A percentile compares a stretch with the other conserved stretches of the same genome.
Conservation (phyloP, 2,113 vertebrate species). For the Promerops cafer region DNA sequence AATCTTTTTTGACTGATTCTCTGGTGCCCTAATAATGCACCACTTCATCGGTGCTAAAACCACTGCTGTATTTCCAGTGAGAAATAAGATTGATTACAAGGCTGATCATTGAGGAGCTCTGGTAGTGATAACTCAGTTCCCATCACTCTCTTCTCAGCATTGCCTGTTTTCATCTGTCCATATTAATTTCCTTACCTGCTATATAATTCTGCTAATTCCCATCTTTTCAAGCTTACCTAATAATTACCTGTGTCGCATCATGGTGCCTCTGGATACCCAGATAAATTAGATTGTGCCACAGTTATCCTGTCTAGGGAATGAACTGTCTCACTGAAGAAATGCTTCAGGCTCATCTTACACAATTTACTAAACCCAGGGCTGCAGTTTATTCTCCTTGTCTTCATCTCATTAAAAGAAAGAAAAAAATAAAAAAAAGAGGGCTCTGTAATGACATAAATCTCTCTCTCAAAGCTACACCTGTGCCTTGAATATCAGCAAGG, state of each 20-base stretch:
- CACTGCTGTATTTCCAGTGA: background rate
- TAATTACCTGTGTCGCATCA: background rate
- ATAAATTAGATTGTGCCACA: background rate
- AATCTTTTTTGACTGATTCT: background rate
- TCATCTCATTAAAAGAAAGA: background rate
- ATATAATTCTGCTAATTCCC: constrained; percentile 28
- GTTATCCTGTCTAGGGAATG: background rate
- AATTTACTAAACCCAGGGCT: background rate
- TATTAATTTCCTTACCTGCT: background rate
- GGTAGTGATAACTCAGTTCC: background rate
- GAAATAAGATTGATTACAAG: constrained; percentile 1
- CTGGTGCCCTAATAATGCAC: background rate
- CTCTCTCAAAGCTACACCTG: background rate
- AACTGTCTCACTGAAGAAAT: constrained; percentile 8
- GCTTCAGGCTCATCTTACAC: background rate
- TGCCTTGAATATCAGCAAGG: background rate
- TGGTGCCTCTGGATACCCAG: background rate
- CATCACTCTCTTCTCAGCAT: background rate
- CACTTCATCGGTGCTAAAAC: background rate
- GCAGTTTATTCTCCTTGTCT: constrained; percentile 11
- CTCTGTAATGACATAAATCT: background rate
- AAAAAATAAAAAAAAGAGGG: background rate
- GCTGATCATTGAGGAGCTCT: background rate
- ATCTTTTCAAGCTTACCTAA: background rate
- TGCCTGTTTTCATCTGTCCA: background rate